These are phyloP conservation scores for Chondrosia reniformis DNA, from an alignment of 37 sponge, comb jelly and placozoan genomes.

Conservation along the genomic window DNA sequence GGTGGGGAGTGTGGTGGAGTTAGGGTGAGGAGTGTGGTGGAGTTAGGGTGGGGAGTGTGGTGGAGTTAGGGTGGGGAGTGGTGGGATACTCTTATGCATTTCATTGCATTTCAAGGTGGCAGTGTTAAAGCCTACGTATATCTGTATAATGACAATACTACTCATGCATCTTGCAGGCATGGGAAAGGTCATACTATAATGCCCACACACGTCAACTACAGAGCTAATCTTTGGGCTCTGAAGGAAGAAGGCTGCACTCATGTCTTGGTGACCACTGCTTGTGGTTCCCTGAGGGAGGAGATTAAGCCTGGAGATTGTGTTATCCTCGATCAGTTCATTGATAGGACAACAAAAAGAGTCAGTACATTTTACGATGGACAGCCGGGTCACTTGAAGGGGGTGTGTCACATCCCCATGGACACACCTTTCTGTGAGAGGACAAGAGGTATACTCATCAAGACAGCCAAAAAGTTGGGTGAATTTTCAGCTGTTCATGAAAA, in stretches of 20 bases:
- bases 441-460: slow-evolving; percentile 45
- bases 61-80: no score
- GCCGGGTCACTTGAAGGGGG: slow-evolving; percentile 40
- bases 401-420: slow-evolving; percentile 91
- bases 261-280: slow-evolving; percentile 78
- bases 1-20: no score
- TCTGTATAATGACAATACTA: no score
- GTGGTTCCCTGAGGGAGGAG: slow-evolving; percentile 84
- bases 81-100: no score
- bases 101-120: no score
- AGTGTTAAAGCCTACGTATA: no score
- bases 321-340: slow-evolving; percentile 90
- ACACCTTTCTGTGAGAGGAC: slow-evolving; percentile 82
- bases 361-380: slow-evolving; percentile 74
- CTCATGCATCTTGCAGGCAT: slow-evolving; percentile 51
- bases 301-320: slow-evolving; percentile 86
- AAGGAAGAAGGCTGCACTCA: slow-evolving; percentile 77
- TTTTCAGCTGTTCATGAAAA: slow-evolving; percentile 34
- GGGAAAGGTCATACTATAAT: slow-evolving; percentile 71
- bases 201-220: slow-evolving; percentile 87
- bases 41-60: no score
- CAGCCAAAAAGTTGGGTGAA: slow-evolving; percentile 41
- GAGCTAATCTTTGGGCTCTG: slow-evolving; percentile 90
- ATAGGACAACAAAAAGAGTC: slow-evolving; percentile 70
- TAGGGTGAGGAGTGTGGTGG: no score